Base-by-base conservation (phyloP, 2,797 vertebrate species). In the Dryobates pubescens region DNA sequence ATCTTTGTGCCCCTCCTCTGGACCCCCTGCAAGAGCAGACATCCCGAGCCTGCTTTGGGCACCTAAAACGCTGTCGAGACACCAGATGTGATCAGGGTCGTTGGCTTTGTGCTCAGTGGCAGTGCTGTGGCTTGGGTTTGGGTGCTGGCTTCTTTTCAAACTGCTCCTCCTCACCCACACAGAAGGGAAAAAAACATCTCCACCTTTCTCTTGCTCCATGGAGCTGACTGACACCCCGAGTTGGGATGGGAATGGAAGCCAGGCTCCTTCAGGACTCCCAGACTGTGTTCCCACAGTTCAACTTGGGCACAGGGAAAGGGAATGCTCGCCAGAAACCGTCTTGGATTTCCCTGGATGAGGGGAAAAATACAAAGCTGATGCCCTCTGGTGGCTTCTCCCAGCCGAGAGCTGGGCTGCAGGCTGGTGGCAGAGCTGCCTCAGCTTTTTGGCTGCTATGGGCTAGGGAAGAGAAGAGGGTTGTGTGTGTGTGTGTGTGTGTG, bases 381-480 rank as follows among this genome's bases (percentile, higher is more conserved):
- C 94, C 95, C 94, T 93, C 95, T 96, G 64, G 94, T 95, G 96
- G 96, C 77, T 95, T 64, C 57, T 63, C 8, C 19, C 53, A 23
- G 85, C 54, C 61, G 30, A 65, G 79, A 4, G 38, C 7, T 36
- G 11, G 82, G 58, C 77, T 82, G 86, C 51, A 17, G 59, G 6
- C 59, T 0, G 24, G 9, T 1, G 36, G 24, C 34, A 6, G 65
- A 24, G 36, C 5, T 29, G 22, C 9, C 20, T 54, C 72, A 30
- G 9, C 51, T n/a, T 59, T 2, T 1, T 15, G 41, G 18, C 5
- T 53, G 9, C 16, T 71, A 29, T 0, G 10, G 41, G 27, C 5
- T 10, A 17, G 30, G 32, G 45, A 88, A 51, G 38, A 16, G 2
- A 22, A 23, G 0, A 38, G 34, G 38, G 23, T 13, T 32, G 26